Base-by-base conservation (phyloP, 2,888 invertebrate genomes). In the Athalia cordata region DNA sequence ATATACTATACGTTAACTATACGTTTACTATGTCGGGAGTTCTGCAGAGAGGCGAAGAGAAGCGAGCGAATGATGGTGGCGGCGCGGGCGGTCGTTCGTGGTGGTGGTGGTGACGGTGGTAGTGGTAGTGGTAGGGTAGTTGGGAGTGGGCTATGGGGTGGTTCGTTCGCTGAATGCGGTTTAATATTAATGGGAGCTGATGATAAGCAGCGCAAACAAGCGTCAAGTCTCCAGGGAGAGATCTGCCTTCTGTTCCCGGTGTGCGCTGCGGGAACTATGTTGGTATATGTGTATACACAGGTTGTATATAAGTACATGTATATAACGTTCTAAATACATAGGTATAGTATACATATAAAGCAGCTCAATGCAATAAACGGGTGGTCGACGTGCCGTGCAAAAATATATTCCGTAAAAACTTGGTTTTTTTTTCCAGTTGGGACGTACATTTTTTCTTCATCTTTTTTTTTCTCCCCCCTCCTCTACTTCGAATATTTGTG, bases 171-270 rank as follows among this genome's bases (percentile, higher is more conserved):
- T 90, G 89, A 90, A 90, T 90, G 89, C 89, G 89, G 89, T 90
- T 89, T 90, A 89, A 89, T 90, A 90, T 89, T 89, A 90, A 90
- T 90, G 89, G 89, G 88, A 88, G 87, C 88, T 89, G 89, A 89
- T 89, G 89, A 90, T 90, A 90, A 90, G 89, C 89, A 90, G 89
- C 87, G 89, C 89, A 90, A 90, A 90, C 89, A 90, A 90, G 89
- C 89, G 89, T 87, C 87, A 89, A 88, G 87, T 89, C 89, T 89
- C 89, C 87, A 87, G 89, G 89, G 90, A 89, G 88, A 89, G 88
- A 89, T 89, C 88, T 88, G 89, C 89, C 89, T 89, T 89, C 88
- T 89, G 89, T 89, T 88, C 85, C 85, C 86, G 86, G 86, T 64
- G 87, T 87, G 89, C 89, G 87, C 81, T 84, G 85, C 87, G 85